Base-by-base conservation (phyloP, 2,888 invertebrate genomes). In the Pinctada fucata region DNA sequence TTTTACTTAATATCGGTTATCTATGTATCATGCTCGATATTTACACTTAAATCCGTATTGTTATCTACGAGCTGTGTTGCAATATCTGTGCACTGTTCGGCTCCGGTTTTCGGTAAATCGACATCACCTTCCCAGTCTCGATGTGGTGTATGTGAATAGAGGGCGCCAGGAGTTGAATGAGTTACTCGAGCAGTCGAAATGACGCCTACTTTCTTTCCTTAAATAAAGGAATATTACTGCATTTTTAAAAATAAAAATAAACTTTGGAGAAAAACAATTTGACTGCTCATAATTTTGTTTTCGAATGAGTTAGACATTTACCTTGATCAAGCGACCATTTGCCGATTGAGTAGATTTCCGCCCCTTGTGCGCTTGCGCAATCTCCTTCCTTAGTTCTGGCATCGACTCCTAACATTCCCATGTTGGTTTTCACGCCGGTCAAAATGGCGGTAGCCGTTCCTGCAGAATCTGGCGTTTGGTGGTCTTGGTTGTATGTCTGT, bases 381-480 rank as follows among this genome's bases (percentile, higher is more conserved):
- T 95, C 95, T 0, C 94, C 94, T 0, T 94, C 93, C 50, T 92
- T 92, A 0, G 96, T 96, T 0, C 94, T 94, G 0, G 94, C 96
- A n/a, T 95, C 95, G 0, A 96, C 94, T 0, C 97, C 97, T 64
- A 96, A 94, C 0, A 96, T 96, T 88, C 95, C 95, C 86, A 95
- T 95, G 91, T 97, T 97, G 0, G 94, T 94, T 92, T 97, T 97
- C 0, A 96, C 95, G 0, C 97, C 97, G 74, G 95, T 94, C 86
- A 97, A 95, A 70, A 97, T 92, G 0, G 97, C 97, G 0, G 97
- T 97, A 0, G 97, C 97, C 0, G 97, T 95, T 70, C 96, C 95
- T 0, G 97, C 96, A 0, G 97, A 97, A 91, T 98, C 97, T 0
- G 97, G 96, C 0, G 97, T 96, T 94, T 96, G 95, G 90, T 95